These are phyloP conservation scores for Ptychochromis oligacanthus DNA, from an alignment of 2,113 vertebrate genomes.

Conservation along the genomic window DNA sequence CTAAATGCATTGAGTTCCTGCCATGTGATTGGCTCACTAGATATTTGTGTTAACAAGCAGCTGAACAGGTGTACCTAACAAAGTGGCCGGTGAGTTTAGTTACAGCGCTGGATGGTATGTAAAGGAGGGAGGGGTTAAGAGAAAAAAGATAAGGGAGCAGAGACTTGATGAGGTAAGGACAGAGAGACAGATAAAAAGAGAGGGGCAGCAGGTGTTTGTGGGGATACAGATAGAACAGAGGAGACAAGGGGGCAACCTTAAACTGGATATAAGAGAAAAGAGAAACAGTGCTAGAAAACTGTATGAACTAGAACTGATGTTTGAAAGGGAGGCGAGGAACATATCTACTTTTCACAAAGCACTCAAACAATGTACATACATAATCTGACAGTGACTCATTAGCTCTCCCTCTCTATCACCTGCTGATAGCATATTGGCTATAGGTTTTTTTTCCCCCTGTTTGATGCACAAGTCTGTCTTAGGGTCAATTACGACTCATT, in stretches of 20 bases:
- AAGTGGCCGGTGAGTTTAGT: not conserved
- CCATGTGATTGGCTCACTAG: not conserved
- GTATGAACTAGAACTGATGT: not conserved
- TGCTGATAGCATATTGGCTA: not conserved
- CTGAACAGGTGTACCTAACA: not conserved
- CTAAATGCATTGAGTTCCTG: not conserved
- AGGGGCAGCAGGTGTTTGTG: constrained; percentile 39
- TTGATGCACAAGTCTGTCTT: constrained; percentile 3
- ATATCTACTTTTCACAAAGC: not conserved
- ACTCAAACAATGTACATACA: not conserved
- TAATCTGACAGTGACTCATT: constrained; percentile 4
- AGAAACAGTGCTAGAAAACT: constrained; percentile 10
- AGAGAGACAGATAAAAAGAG: constrained; percentile 3
- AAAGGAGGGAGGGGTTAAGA: not conserved
- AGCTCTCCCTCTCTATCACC: not conserved
- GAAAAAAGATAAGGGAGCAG: constrained; percentile 17
- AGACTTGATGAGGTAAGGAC: constrained; percentile 25
- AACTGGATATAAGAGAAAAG: constrained; percentile 13
- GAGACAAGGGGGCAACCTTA: constrained; percentile 18
- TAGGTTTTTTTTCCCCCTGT: not conserved
- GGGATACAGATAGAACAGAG: not conserved
- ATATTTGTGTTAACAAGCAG: not conserved
- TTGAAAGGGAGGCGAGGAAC: constrained; percentile 7
- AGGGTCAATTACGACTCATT: not conserved
- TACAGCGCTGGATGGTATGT: constrained; percentile 37